Conservation (phyloP, 2,888 invertebrate species). For the Drosophila acutilabella region DNA sequence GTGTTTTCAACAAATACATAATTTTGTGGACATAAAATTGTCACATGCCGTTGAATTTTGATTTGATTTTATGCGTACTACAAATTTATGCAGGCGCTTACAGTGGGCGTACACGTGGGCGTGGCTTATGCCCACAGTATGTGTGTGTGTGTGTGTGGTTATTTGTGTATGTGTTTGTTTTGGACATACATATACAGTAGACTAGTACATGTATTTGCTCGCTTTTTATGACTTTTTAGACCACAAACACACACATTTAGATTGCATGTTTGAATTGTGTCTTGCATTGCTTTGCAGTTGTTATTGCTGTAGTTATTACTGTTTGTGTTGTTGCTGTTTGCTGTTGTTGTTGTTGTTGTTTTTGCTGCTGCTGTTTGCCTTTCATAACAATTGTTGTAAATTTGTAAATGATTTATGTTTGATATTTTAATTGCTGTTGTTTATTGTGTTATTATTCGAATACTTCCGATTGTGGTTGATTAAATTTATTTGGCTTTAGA, state of each 20-base stretch:
- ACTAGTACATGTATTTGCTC: conserved; percentile 57
- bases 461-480: conserved; percentile 80
- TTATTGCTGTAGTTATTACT: conserved; percentile 10
- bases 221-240: conserved; percentile 69
- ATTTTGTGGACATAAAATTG: conserved; percentile 81
- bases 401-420: conserved; percentile 79
- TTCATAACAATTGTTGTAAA: conserved; percentile 74
- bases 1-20: conserved; percentile 80
- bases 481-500: conserved; percentile 77
- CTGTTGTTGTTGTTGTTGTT: conserved; percentile 26
- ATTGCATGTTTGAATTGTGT: conserved; percentile 51
- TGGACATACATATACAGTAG: neutral
- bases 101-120: conserved; percentile 36
- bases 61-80: conserved; percentile 79
- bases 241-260: conserved; percentile 36
- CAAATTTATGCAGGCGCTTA: conserved; percentile 74
- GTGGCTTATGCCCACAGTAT: conserved; percentile 12
- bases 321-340: conserved; percentile 7
- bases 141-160: neutral
- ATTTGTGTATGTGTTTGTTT: neutral
- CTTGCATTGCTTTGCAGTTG: conserved; percentile 57
- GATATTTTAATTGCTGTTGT: conserved; percentile 81
- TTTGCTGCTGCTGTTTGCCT: conserved; percentile 45
- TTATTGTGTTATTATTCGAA: conserved; percentile 80
- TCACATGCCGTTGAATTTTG: conserved; percentile 81